Conservation (phyloP, 2,113 vertebrate species). For the Herpailurus yagouaroundi region DNA sequence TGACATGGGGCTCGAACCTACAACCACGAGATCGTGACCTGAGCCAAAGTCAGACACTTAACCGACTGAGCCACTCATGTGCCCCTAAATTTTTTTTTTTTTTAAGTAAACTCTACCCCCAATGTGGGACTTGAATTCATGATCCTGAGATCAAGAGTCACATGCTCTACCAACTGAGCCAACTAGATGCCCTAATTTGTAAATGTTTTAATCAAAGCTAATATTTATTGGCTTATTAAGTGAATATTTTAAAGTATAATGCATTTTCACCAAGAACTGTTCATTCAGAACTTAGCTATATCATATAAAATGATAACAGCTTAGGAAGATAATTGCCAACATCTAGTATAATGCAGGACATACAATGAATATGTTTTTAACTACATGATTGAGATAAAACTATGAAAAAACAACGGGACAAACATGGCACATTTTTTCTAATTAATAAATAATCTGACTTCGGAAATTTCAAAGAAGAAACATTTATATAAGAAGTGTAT, state of each 20-base stretch:
- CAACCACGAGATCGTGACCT: no score
- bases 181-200: background rate
- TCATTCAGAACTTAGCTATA: background rate
- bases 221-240: background rate
- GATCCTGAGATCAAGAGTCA: background rate
- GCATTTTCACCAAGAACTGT: conserved; percentile 27
- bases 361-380: background rate
- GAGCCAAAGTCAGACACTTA: no score
- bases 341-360: background rate
- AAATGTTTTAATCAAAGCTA: background rate
- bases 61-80: no score
- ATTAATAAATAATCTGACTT: conserved; percentile 9
- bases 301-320: background rate
- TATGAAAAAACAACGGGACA: background rate
- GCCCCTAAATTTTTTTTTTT: background rate
- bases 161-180: background rate
- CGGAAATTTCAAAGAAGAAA: background rate
- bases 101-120: background rate
- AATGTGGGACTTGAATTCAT: background rate
- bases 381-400: background rate
- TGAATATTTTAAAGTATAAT: background rate
- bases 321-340: conserved; percentile 34
- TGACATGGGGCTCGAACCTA: no score
- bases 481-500: background rate
- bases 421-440: background rate